Base-by-base conservation (phyloP, 37 sponge, comb jelly and placozoan species). In the Hexactinellida sp. region DNA sequence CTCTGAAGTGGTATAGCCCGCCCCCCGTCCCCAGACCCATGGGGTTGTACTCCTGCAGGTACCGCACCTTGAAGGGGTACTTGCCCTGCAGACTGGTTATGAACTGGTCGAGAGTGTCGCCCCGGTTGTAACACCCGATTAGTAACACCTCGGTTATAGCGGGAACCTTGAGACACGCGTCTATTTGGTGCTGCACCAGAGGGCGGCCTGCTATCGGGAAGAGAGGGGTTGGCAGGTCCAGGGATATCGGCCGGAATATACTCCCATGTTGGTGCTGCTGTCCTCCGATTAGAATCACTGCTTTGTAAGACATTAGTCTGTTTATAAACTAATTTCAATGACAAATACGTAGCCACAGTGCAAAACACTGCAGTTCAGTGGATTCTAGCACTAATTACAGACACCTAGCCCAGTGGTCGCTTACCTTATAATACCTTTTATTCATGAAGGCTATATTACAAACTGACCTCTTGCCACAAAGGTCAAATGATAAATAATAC, bases 151-250 rank as follows among this genome's bases (percentile, higher is more conserved):
- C 97, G 34, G 86, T 89, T 47, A 94, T 88, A n/a, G 86, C 88
- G 0, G 89, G 86, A 7, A 93, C 94, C 87, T 92, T 91, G 37
- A 84, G 55, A 87, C 96, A 95, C 9, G 93, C 92, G 38, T 92
- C 94, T 30, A 98, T 93, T 86, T 95, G 96, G 85, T 98, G 99
- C 37, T 98, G 91, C 21, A 98, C 89, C 92, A 95, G 92, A n/a
- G 99, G 94, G 19, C 82, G 87, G 0, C 99, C 99, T 83, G 96
- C 99, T n/a, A 98, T 86, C 36, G 99, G 99, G 54, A 98, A 98
- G 41, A 98, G 87, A 0, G 99, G 96, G 71, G 95, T 91, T 23
- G 96, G 94, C 0, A 98, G 82, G 38, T 98, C 94, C 36, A 98
- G 87, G 21, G 99, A 98, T 36, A 98, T 91, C 0, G 99, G 99